Evolutionary conservation across 2,113 vertebrate genomes (phyloP).

Genomic region (Pteropus alecto): DNA sequence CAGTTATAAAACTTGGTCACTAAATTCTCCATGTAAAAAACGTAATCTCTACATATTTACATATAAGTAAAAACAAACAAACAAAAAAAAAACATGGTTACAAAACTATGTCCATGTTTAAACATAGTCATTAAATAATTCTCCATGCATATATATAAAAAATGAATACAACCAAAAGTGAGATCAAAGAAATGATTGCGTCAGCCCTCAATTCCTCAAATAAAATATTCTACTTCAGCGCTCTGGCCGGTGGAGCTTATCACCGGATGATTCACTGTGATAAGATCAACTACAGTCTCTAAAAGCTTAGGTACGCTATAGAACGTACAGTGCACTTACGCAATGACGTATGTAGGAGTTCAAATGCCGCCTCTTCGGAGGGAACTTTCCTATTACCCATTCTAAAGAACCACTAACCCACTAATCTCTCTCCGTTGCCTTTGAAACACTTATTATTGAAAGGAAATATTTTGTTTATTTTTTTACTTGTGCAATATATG

Average conservation of each 20-base stretch:
- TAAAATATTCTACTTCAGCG: not conserved
- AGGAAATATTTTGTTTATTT: not conserved
- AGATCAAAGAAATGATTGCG: not conserved
- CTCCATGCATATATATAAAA: not conserved
- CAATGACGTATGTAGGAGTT: not conserved
- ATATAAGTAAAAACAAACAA: not conserved
- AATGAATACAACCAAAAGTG: not conserved
- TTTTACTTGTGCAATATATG: not conserved
- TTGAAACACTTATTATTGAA: not conserved
- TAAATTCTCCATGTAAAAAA: not conserved
- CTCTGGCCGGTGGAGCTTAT: not conserved
- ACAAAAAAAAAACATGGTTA: not conserved
- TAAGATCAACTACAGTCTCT: not conserved
- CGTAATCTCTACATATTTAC: not conserved
- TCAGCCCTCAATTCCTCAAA: not conserved
- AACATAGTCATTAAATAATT: not conserved
- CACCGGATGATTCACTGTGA: not conserved
- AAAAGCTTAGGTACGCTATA: no score
- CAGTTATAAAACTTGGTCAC: not conserved
- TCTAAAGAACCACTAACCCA: not conserved
- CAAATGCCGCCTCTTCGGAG: not conserved
- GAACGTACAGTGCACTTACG: not conserved
- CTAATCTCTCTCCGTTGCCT: not conserved
- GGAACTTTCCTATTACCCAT: not conserved
- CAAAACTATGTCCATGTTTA: not conserved